These are phyloP conservation scores for Drosophila peninsularis DNA, from an alignment of 2,888 invertebrate genomes.

Conservation along the genomic window DNA sequence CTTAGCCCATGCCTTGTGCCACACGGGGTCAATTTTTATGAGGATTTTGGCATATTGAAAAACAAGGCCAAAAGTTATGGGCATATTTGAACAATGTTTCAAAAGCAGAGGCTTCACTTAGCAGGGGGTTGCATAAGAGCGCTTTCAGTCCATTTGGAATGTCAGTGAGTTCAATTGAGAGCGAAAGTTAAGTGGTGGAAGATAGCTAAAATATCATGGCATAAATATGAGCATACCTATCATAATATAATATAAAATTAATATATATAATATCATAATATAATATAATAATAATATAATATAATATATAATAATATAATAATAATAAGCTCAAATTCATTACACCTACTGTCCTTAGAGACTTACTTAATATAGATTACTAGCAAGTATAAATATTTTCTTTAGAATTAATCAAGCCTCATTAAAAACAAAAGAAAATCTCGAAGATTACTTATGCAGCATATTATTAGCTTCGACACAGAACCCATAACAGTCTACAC, in stretches of 20 bases:
- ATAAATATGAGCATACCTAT: too few relatives aligned
- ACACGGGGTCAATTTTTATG: slow-evolving; percentile 74
- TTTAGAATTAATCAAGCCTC: too few relatives aligned
- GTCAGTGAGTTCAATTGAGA: slow-evolving; percentile 3
- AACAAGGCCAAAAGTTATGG: slow-evolving; percentile 75
- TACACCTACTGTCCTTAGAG: background rate
- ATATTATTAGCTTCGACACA: too few relatives aligned
- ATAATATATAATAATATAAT: too few relatives aligned
- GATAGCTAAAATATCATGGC: background rate
- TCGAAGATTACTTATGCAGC: too few relatives aligned
- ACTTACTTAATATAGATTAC: too few relatives aligned
- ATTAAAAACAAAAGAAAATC: too few relatives aligned
- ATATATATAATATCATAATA: too few relatives aligned
- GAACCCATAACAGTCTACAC: too few relatives aligned
- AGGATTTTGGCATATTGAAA: slow-evolving; percentile 75
- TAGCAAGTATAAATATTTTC: too few relatives aligned
- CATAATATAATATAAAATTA: too few relatives aligned
- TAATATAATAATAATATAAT: too few relatives aligned
- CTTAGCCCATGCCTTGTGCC: slow-evolving; percentile 32
- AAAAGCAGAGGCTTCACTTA: slow-evolving; percentile 40
- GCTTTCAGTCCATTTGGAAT: background rate
- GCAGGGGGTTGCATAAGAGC: background rate
- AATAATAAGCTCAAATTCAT: background rate
- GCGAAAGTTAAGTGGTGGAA: slow-evolving; percentile 4
- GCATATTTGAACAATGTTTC: slow-evolving; percentile 65